Evolutionary conservation across 2,888 invertebrate species (phyloP), one percentile per base, ranked within the genome.

Genomic region (Microctonus hyperodae): DNA sequence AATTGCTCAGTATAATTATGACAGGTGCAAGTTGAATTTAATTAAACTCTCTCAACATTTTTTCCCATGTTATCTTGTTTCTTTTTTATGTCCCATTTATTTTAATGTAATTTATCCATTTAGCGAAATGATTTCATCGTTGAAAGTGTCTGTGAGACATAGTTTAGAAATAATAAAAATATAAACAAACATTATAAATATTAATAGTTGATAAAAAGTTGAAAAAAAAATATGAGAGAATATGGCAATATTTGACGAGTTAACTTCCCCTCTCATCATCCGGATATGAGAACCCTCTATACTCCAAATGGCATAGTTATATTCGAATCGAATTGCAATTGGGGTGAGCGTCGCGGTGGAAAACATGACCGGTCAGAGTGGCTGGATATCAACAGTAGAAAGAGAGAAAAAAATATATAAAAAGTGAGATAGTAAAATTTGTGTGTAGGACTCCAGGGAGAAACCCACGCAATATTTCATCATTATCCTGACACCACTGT

Each of bases 391-490:
- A 40, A 48, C 33, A 33, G 22, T 31, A 51, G 59, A 65, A 56
- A 16, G 57, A 37, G 50, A 37, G 58, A 58, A 53, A 55, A 9
- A 23, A 44, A 25, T 31, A 53, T n/a, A n/a, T 37, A 37, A 16
- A 53, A 10, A n/a, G 31, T 53, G 16, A 62, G 51, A 62, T 9
- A 44, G 25, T 48, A 28, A 28, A 59, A 59, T 23, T 59, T 13
- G 28, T 59, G 59, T 63, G 67, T 59, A 60, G 64, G 69, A 67
- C 71, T 65, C 71, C 50, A 35, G 67, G 63, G 71, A 72, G 70
- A 76, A n/a, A 72, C 72, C 72, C 70, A 70, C 66, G 78, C 79
- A 78, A 83, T 83, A 83, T 83, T 83, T 83, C 83, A 83, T 83
- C 83, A 82, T 83, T 83, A 83, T 75, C 68, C 76, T 77, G 81